Conservation (phyloP, 2,888 invertebrate species). For the Lucinisca nassula region DNA sequence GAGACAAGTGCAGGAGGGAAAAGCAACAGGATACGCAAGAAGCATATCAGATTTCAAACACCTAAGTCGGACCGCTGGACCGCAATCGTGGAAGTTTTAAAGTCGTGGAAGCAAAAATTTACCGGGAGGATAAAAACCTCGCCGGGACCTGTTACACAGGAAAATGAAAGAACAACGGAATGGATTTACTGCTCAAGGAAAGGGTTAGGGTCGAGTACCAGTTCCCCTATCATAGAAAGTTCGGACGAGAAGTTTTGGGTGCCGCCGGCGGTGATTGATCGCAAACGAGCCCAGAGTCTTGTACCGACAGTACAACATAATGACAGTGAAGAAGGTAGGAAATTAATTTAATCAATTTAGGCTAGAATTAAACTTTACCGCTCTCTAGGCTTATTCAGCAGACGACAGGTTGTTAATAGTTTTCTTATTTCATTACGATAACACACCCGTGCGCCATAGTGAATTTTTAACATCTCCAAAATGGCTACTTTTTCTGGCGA, state of each 20-base stretch:
- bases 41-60: background rate
- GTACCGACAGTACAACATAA: constrained; percentile 77
- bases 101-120: constrained; percentile 57
- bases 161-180: constrained; percentile 49
- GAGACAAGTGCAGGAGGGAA: background rate
- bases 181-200: constrained; percentile 71
- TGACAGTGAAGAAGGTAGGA: constrained; percentile 83
- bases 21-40: background rate
- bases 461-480: no score
- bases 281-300: constrained; percentile 85
- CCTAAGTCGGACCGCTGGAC: background rate
- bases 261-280: constrained; percentile 83
- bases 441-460: no score
- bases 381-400: no score
- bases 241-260: constrained; percentile 86
- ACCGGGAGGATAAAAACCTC: constrained; percentile 63
- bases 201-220: constrained; percentile 83
- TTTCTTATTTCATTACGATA: no score
- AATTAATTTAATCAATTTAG: no score
- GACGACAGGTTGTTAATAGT: no score
- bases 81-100: constrained; percentile 65
- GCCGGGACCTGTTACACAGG: constrained; percentile 27
- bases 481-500: no score
- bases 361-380: no score
- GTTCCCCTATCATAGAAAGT: constrained; percentile 75